These are phyloP conservation scores for Prionace glauca DNA, from an alignment of 2,797 vertebrate genomes.

Conservation along the genomic window DNA sequence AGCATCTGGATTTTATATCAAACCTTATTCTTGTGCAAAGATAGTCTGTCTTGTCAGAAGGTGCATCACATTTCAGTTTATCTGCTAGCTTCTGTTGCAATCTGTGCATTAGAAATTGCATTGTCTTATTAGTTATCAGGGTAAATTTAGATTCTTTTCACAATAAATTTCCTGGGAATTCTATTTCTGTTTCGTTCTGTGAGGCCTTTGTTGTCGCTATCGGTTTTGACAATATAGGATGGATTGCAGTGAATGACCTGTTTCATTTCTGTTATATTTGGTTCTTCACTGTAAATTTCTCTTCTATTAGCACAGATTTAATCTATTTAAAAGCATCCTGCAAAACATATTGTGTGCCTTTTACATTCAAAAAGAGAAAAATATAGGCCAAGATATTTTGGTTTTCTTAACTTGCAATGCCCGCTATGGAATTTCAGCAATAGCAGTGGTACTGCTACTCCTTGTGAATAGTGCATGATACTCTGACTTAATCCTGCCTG, in stretches of 20 bases:
- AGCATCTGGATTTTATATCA: not conserved
- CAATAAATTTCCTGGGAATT: not conserved
- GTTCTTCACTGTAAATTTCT: not conserved
- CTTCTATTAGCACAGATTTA: not conserved
- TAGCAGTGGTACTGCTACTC: not conserved
- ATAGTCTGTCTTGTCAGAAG: not conserved
- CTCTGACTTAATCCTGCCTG: not conserved
- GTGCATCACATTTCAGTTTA: slow-evolving; percentile 21
- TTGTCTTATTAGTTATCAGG: slow-evolving; percentile 4
- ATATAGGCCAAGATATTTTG: not conserved
- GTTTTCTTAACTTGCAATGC: not conserved
- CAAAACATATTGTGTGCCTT: not conserved
- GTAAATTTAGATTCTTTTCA: not conserved
- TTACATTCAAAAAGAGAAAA: not conserved
- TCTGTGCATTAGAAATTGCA: not conserved
- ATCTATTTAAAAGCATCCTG: not conserved
- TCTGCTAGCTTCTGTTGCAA: not conserved
- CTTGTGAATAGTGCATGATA: not conserved
- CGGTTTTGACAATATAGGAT: not conserved
- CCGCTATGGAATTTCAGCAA: not conserved
- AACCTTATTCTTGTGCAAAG: not conserved
- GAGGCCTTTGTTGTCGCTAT: not conserved
- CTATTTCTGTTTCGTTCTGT: not conserved
- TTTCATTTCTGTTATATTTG: not conserved
- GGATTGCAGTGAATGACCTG: not conserved